These are phyloP conservation scores for Pristionchus arcanus DNA, from an alignment of 2,888 invertebrate genomes.

Conservation along the genomic window DNA sequence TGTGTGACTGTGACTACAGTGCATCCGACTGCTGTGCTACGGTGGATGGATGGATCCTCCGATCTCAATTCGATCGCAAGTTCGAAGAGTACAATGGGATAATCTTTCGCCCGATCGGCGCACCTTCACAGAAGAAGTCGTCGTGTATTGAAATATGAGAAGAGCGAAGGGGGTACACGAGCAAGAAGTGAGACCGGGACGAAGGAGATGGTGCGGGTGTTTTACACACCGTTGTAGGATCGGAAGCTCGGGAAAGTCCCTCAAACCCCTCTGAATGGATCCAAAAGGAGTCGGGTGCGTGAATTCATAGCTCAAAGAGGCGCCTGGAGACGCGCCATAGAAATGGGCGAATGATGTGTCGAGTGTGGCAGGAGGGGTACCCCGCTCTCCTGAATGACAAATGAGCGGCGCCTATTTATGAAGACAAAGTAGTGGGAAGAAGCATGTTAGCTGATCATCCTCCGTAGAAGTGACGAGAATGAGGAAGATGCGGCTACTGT, in stretches of 20 bases:
- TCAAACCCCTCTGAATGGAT: neutral
- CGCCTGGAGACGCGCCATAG: conserved; percentile 31
- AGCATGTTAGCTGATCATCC: neutral
- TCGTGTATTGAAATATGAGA: conserved; percentile 46
- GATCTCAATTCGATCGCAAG: neutral
- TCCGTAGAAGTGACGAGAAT: neutral
- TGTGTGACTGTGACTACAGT: neutral
- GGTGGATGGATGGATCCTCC: conserved; percentile 19
- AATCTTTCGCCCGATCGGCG: conserved; percentile 29
- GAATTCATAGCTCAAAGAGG: neutral
- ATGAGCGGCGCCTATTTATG: conserved; percentile 22
- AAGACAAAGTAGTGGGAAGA: neutral
- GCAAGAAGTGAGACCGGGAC: neutral
- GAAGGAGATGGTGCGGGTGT: neutral
- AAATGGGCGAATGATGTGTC: conserved; percentile 19
- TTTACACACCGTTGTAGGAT: neutral
- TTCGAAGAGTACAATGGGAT: conserved; percentile 27
- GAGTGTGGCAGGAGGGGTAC: neutral
- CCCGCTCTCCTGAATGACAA: neutral
- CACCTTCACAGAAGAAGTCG: neutral
- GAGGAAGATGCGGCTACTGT: neutral
- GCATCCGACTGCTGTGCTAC: neutral
- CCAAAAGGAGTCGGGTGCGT: neutral
- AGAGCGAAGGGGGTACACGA: neutral
- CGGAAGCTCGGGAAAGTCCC: neutral